These are phyloP conservation scores for Ficedula albicollis DNA, from an alignment of 2,797 vertebrate species.

Conservation along the genomic window DNA sequence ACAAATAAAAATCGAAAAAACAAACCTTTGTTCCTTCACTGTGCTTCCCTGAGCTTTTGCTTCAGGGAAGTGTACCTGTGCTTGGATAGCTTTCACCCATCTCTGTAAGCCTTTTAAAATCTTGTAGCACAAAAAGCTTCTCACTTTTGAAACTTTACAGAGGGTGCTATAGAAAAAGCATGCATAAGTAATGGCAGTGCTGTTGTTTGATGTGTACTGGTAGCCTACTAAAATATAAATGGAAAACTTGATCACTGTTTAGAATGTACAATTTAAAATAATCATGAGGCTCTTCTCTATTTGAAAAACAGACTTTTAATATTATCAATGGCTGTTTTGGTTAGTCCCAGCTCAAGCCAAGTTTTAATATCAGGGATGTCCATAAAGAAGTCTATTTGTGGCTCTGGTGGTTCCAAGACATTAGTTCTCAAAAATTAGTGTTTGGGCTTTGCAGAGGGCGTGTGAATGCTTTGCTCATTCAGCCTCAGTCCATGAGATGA, in stretches of 20 bases:
- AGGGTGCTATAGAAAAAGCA: background rate
- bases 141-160: background rate
- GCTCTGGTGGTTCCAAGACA: too few relatives aligned
- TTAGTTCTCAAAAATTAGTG: too few relatives aligned
- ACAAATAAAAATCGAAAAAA: background rate
- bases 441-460: too few relatives aligned
- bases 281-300: background rate
- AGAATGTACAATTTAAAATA: background rate
- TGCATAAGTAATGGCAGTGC: background rate
- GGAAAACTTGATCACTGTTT: background rate
- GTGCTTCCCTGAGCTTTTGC: background rate
- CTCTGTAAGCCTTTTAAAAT: background rate
- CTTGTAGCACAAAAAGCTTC: background rate
- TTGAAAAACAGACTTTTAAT: background rate
- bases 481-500: too few relatives aligned
- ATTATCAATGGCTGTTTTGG: background rate
- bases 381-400: background rate
- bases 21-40: background rate
- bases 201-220: background rate
- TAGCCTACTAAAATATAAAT: background rate
- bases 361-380: background rate
- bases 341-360: background rate
- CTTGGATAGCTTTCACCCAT: background rate
- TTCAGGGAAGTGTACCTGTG: background rate
- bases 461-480: too few relatives aligned